These are phyloP conservation scores for Tinea pellionella DNA, from an alignment of 2,888 invertebrate genomes.

Conservation along the genomic window DNA sequence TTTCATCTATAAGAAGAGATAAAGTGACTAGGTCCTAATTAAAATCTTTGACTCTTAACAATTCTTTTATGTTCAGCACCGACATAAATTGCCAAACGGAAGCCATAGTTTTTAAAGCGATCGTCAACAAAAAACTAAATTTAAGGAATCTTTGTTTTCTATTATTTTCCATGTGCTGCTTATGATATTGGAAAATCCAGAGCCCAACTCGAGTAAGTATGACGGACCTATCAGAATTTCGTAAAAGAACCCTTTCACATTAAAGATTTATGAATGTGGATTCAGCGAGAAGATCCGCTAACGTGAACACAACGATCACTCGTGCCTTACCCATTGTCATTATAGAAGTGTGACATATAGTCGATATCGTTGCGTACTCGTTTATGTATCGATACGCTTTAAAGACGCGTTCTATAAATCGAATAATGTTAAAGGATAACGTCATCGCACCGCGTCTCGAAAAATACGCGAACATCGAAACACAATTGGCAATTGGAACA, in stretches of 20 bases:
- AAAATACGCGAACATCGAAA: no score
- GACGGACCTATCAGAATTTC: slow-evolving; percentile 1
- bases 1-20: no score
- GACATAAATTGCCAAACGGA: background rate
- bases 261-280: background rate
- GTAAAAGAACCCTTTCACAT: background rate
- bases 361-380: no score
- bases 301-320: background rate
- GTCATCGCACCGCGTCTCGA: no score
- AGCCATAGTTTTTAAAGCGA: background rate
- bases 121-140: background rate
- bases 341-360: no score
- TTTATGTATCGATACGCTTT: background rate
- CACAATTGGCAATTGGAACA: background rate
- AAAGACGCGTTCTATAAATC: background rate
- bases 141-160: slow-evolving; percentile 18
- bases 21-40: no score
- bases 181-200: slow-evolving; percentile 33
- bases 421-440: background rate
- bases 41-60: no score
- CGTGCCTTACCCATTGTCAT: no score
- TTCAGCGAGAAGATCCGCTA: background rate
- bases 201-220: slow-evolving; percentile 75
- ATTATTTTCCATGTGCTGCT: slow-evolving; percentile 60
- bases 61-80: no score